Conservation (phyloP, 2,113 vertebrate genomes). For the Tragelaphus strepsiceros region DNA sequence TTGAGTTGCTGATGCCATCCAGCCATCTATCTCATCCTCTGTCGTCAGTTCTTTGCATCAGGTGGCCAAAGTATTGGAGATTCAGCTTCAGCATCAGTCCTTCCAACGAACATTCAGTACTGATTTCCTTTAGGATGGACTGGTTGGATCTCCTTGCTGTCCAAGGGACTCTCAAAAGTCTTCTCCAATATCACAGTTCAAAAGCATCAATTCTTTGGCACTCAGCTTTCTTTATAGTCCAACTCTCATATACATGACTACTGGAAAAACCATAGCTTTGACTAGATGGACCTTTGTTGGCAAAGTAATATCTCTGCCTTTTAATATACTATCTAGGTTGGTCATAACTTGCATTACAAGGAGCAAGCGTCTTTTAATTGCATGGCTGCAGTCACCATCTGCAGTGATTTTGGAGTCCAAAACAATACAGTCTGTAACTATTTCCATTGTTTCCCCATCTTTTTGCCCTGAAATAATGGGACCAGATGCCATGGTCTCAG, state of each 20-base stretch:
- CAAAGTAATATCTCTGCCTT: background rate
- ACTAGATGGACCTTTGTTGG: background rate
- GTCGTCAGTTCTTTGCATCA: background rate
- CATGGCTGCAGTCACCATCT: background rate
- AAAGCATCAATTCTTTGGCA: background rate
- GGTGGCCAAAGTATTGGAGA: background rate
- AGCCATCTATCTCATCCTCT: background rate
- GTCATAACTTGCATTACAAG: background rate
- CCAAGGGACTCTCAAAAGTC: background rate
- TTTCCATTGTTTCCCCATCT: background rate
- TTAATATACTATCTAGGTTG: background rate
- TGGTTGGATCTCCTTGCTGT: background rate
- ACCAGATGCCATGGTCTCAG: background rate
- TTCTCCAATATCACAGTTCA: background rate
- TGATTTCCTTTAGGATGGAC: background rate
- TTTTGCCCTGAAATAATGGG: background rate
- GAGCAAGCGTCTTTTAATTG: background rate
- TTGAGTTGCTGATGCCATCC: background rate
- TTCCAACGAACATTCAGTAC: background rate
- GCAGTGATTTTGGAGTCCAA: background rate
- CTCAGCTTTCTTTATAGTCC: background rate
- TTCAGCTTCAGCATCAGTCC: background rate
- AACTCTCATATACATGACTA: background rate
- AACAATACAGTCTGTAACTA: background rate
- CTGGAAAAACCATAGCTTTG: background rate